Percentiles rank a stretch among this genome's conserved stretches.
These are phyloP conservation scores for Bombus soroeensis DNA, from an alignment of 1,140 invertebrate species.

Conservation along the genomic window DNA sequence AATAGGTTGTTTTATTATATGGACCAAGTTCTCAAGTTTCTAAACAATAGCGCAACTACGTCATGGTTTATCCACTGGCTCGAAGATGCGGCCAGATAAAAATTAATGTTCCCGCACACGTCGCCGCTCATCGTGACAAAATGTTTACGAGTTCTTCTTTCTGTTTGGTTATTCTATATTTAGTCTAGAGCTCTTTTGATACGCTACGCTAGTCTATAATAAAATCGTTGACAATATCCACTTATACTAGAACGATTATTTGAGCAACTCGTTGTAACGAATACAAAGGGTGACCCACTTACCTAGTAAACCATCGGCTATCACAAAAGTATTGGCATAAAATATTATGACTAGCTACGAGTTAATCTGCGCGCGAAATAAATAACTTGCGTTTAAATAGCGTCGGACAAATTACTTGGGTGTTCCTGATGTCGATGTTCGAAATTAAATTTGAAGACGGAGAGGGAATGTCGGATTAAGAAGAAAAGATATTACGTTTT, in stretches of 20 bases:
- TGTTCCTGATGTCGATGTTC: too few relatives aligned
- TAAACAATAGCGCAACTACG: constrained; percentile 13
- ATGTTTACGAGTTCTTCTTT: background rate
- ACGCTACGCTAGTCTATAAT: background rate
- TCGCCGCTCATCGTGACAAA: background rate
- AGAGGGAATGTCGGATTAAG: background rate
- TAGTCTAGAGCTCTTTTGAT: background rate
- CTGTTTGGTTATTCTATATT: background rate
- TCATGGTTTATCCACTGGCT: background rate
- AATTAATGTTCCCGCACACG: background rate
- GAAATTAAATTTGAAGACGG: background rate
- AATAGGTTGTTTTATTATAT: constrained; percentile 42
- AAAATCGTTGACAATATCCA: background rate
- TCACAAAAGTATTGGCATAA: background rate
- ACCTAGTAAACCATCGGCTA: background rate
- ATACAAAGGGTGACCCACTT: constrained; percentile 45
- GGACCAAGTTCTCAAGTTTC: constrained; percentile 29
- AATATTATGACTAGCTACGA: background rate
- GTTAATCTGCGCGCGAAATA: background rate
- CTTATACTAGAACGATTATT: background rate
- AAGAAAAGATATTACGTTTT: background rate
- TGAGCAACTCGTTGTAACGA: background rate
- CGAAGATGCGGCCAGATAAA: background rate
- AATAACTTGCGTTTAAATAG: background rate
- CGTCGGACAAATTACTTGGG: background rate